Evolutionary conservation across 1,140 invertebrate species (phyloP).

Genomic region (Drosophila arawakana): DNA sequence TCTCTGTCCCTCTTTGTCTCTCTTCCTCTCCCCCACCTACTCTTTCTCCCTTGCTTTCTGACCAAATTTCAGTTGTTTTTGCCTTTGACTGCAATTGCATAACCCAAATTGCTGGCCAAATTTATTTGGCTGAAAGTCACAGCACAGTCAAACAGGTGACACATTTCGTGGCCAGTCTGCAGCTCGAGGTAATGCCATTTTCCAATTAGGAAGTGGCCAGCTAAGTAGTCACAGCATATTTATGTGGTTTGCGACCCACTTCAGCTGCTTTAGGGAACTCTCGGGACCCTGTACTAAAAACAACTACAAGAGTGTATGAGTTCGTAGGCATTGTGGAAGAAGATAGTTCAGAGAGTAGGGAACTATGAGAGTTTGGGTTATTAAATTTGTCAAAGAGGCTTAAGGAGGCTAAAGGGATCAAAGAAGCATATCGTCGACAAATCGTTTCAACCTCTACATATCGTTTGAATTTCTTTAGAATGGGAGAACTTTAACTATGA

Average conservation of each 20-base stretch:
- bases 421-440: too few relatives aligned
- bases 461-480: too few relatives aligned
- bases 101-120: constrained; percentile 59
- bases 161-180: constrained; percentile 34
- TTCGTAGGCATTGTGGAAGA: background rate
- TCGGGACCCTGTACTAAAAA: background rate
- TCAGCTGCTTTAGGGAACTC: background rate
- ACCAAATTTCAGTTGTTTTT: constrained; percentile 1
- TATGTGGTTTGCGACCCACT: background rate
- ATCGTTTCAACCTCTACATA: too few relatives aligned
- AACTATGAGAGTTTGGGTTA: too few relatives aligned
- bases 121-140: constrained; percentile 56
- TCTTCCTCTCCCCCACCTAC: constrained; percentile 10
- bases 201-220: constrained; percentile 47
- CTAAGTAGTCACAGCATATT: constrained; percentile 16
- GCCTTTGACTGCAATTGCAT: constrained; percentile 36
- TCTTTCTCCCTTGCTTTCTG: background rate
- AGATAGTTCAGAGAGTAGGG: too few relatives aligned
- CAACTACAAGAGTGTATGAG: background rate
- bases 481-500: too few relatives aligned
- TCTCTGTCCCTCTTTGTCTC: constrained; percentile 20
- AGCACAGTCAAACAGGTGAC: constrained; percentile 40
- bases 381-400: too few relatives aligned
- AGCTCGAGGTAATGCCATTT: constrained; percentile 30
- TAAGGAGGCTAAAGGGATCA: too few relatives aligned